Base-by-base conservation (phyloP, 2,797 vertebrate species). In the Lycodopsis pacificus region DNA sequence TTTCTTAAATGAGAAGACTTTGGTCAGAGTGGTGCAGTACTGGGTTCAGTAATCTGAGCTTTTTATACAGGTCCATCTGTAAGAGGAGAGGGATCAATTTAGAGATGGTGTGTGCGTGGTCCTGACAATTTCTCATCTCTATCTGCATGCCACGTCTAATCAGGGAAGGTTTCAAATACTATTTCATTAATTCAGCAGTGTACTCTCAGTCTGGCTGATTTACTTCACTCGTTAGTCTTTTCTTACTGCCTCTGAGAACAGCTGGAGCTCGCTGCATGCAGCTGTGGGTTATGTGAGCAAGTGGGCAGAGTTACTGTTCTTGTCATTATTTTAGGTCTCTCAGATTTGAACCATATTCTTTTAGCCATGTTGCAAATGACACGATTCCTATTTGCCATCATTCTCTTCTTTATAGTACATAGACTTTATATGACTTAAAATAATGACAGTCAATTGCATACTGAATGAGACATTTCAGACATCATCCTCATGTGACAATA, bases 221-320 rank as follows among this genome's bases (percentile, higher is more conserved):
- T 63, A 63, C 27, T 42, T 62, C 10, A 46, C 46, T 74, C 59
- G 32, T 76, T 70, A 61, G 63, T 25, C 42, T 6, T 15, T 58
- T 51, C 7, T 76, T 40, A 48, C 63, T 54, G 61, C 42, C 30
- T 65, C 44, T 22, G 25, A 70, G 56, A 90, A 79, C 88, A 86
- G 76, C 76, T 87, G 83, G 78, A 79, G 42, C 38, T 51, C 32
- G 17, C 69, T 57, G 76, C 59, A 70, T 74, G 44, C 70, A 76
- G 77, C 69, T 77, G 69, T 53, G 63, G 12, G 13, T 67, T 54
- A 65, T 63, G 8, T 19, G 66, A 76, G 54, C 79, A 68, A 62
- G 58, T 79, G 77, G 13, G 32, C n/a, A 63, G 32, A 66, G 30
- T 61, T 38, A 81, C 82, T 54, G 27, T 53, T 77, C 49, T 63